Conservation (phyloP, 1,140 invertebrate species). For the Aricia agestis region DNA sequence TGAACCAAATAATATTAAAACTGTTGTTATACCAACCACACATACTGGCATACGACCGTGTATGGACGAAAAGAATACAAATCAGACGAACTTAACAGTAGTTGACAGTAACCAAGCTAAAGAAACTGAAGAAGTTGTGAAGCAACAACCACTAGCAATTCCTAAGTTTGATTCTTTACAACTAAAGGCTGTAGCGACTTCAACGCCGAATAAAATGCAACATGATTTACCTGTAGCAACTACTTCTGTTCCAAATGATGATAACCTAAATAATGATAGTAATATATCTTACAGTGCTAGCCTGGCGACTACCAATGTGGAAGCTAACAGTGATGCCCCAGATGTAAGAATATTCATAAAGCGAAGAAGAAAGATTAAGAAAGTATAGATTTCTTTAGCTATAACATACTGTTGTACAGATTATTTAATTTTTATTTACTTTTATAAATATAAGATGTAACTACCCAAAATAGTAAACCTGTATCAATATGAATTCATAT, state of each 20-base stretch:
- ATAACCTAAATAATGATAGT: background rate
- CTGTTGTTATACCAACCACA: slow-evolving; percentile 46
- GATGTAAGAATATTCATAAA: slow-evolving; percentile 63
- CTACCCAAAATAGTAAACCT: too few species aligned
- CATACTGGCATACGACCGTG: slow-evolving; percentile 39
- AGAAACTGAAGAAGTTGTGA: background rate
- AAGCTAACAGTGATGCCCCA: slow-evolving; percentile 41
- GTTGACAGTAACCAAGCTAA: background rate
- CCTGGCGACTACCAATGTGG: slow-evolving; percentile 17
- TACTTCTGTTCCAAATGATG: background rate
- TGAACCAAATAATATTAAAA: slow-evolving; percentile 37
- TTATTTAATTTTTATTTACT: too few species aligned
- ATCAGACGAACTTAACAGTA: background rate
- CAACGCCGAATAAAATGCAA: slow-evolving; percentile 46
- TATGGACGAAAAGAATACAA: slow-evolving; percentile 1
- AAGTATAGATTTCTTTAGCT: slow-evolving; percentile 19
- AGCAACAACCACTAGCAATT: too few species aligned
- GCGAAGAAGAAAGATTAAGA: slow-evolving; percentile 49
- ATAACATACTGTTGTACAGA: too few species aligned
- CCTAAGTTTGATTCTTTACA: too few species aligned
- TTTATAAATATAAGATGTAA: too few species aligned
- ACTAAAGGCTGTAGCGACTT: slow-evolving; percentile 52
- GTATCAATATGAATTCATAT: too few species aligned
- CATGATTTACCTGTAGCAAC: background rate
- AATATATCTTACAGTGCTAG: slow-evolving; percentile 15